These are phyloP conservation scores for Vollenhovia emeryi DNA, from an alignment of 1,140 invertebrate species.

Conservation along the genomic window DNA sequence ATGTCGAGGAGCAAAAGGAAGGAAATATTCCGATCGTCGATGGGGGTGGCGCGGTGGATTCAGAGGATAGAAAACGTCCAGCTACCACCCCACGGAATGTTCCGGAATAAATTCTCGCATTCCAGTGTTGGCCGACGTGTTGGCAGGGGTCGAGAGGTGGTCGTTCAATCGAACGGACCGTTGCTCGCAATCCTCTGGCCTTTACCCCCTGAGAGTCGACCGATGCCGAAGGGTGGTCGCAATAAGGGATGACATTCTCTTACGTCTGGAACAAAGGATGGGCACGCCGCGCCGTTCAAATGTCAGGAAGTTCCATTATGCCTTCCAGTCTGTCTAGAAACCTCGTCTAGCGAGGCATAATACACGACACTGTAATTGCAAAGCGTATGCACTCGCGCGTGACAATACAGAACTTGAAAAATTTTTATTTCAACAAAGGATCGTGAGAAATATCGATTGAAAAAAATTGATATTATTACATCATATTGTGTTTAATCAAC, in stretches of 20 bases:
- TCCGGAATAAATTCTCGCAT: constrained; percentile 73
- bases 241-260: constrained; percentile 75
- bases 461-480: background rate
- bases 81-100: constrained; percentile 63
- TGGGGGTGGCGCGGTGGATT: background rate
- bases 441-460: background rate
- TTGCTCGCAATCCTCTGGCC: constrained; percentile 45
- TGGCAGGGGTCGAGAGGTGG: constrained; percentile 31
- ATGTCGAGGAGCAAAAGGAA: constrained; percentile 21
- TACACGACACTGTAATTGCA: background rate
- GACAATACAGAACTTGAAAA: background rate
- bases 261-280: constrained; percentile 71
- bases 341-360: background rate
- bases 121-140: constrained; percentile 48
- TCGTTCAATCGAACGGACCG: constrained; percentile 66
- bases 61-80: constrained; percentile 54
- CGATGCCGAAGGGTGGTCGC: constrained; percentile 51
- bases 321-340: constrained; percentile 45
- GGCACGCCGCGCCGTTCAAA: constrained; percentile 36
- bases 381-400: background rate
- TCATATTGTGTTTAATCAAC: background rate
- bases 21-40: constrained; percentile 55
- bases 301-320: constrained; percentile 72
- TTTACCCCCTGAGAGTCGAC: constrained; percentile 20
- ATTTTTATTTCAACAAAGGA: background rate